Evolutionary conservation across 2,797 vertebrate genomes (phyloP), one percentile per base, ranked within the genome.

Genomic region (Miichthys miiuy): DNA sequence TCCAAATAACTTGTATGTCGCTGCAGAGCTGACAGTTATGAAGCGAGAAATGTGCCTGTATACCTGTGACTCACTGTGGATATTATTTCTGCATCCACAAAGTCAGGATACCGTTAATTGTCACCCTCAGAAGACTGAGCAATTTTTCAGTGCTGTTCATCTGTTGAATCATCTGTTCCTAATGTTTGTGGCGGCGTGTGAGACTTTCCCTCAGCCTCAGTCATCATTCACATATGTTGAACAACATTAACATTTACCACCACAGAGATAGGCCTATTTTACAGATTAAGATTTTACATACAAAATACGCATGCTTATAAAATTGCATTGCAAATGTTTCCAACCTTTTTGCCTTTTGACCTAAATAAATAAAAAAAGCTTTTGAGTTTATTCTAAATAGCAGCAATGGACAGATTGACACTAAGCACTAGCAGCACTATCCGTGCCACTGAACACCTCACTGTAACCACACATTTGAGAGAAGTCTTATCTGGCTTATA

Each of bases 101-200:
- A 79, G 66, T 68, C 77, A 66, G 54, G 41, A 71, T 79, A 60
- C 48, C 51, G 75, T 79, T 85, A 69, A 64, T 56, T 79, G 56
- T 72, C 72, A 48, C 56, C 68, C 55, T 66, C 58, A 56, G 50
- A 69, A 60, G 41, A 61, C 57, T 46, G 47, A 68, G 55, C 66
- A 64, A 72, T 77, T 80, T 50, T 57, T 38, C 27, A 1, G 2
- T 6, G 13, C 64, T 30, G 69, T 68, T 71, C 51, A n/a, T n/a
- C n/a, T n/a, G n/a, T n/a, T 68, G 41, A 72, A 58, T 68, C 63
- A 77, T 72, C 55, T 63, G n/a, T 54, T 79, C 27, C 18, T 66
- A 38, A 61, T 69, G 58, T 67, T 41, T 68, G 70, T 51, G 46
- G 23, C 44, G 76, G 46, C 42, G 64, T 30, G 23, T 56, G 27